These are phyloP conservation scores for Spea bombifrons DNA, from an alignment of 2,113 vertebrate genomes.

Conservation along the genomic window DNA sequence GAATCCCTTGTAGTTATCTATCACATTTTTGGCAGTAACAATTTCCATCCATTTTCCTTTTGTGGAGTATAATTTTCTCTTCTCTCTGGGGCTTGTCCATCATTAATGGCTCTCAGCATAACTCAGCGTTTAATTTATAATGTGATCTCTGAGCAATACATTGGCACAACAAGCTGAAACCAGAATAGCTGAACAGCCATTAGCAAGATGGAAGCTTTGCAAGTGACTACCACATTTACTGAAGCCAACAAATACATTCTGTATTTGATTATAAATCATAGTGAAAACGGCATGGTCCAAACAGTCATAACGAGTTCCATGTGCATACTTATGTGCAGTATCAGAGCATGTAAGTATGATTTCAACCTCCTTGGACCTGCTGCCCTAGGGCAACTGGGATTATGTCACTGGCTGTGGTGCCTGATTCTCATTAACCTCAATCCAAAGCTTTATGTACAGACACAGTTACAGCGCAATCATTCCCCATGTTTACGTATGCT, in stretches of 20 bases:
- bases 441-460: too few species aligned
- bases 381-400: too few species aligned
- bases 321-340: too few species aligned
- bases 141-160: conserved; percentile 22
- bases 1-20: conserved; percentile 38
- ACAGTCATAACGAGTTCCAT: not conserved
- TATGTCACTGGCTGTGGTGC: too few species aligned
- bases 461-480: too few species aligned
- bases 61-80: conserved; percentile 40
- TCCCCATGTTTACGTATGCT: too few species aligned
- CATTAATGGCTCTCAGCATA: conserved; percentile 25
- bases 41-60: conserved; percentile 42
- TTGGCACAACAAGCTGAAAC: conserved; percentile 25
- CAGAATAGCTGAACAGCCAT: conserved; percentile 30
- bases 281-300: not conserved
- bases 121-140: conserved; percentile 31
- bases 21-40: conserved; percentile 40
- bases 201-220: conserved; percentile 13
- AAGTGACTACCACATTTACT: not conserved
- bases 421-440: too few species aligned
- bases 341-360: too few species aligned
- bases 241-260: not conserved
- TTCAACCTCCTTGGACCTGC: too few species aligned
- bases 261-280: too few species aligned
- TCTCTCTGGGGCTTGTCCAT: conserved; percentile 38